A percentile compares a stretch with the other conserved stretches of the same genome.
These are phyloP conservation scores for Neoscelio sp. DNA, from an alignment of 2,888 invertebrate genomes.

Conservation along the genomic window DNA sequence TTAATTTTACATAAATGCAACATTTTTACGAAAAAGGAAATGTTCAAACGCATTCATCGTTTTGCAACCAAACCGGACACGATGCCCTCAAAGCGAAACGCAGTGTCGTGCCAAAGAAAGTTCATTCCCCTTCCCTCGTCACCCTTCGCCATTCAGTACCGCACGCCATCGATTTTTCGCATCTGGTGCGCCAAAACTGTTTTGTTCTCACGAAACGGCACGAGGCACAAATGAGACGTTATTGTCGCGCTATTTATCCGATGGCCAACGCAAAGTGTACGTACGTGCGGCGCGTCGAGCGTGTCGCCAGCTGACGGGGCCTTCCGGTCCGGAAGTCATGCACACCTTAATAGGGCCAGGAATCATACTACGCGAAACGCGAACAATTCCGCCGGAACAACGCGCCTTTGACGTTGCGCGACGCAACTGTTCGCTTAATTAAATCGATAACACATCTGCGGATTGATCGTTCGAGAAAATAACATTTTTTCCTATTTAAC, in stretches of 20 bases:
- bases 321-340: conserved; percentile 61
- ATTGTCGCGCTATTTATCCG: conserved; percentile 36
- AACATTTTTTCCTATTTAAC: no score
- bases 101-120: conserved; percentile 23
- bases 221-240: conserved; percentile 20
- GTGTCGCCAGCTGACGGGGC: conserved; percentile 55
- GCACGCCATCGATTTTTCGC: conserved; percentile 42
- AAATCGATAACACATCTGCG: conserved; percentile 4
- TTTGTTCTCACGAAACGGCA: conserved; percentile 41
- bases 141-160: not conserved
- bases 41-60: conserved; percentile 15
- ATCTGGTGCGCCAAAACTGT: conserved; percentile 31
- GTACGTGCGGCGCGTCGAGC: conserved; percentile 32
- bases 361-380: conserved; percentile 27
- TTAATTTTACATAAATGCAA: no score
- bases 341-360: conserved; percentile 38
- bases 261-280: conserved; percentile 9
- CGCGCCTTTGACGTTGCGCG: conserved; percentile 23
- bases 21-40: no score
- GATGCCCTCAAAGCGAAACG: conserved; percentile 4
- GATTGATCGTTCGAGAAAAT: no score
- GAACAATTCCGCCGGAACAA: conserved; percentile 60
- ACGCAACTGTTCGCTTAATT: conserved; percentile 22
- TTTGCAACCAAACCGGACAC: not conserved
- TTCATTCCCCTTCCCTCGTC: not conserved